Percentiles rank a stretch among this genome's conserved stretches.
Conservation (phyloP, 2,888 invertebrate species). For the Cantharis rustica region DNA sequence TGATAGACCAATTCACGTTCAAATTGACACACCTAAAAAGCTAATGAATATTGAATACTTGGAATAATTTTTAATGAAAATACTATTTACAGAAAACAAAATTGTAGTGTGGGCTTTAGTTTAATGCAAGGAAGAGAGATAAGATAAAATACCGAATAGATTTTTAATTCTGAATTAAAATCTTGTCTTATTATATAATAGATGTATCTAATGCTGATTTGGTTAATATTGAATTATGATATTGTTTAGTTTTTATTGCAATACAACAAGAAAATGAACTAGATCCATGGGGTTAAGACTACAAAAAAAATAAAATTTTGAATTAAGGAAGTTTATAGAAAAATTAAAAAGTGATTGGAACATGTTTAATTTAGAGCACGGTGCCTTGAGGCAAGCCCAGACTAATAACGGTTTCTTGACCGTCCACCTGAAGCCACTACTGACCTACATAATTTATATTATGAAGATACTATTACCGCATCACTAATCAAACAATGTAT, state of each 20-base stretch:
- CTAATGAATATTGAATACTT: background rate
- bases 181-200: background rate
- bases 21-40: slow-evolving; percentile 33
- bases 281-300: background rate
- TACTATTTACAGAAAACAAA: background rate
- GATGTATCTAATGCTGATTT: background rate
- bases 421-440: slow-evolving; percentile 46
- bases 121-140: background rate
- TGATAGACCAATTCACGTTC: slow-evolving; percentile 37
- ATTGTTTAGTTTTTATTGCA: background rate
- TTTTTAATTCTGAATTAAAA: background rate
- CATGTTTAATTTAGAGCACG: slow-evolving; percentile 50
- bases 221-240: background rate
- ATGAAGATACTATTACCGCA: background rate
- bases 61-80: background rate
- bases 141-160: background rate
- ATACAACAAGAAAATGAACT: background rate
- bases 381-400: slow-evolving; percentile 50
- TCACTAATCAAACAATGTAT: background rate
- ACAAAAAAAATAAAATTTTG: background rate
- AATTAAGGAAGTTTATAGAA: slow-evolving; percentile 25
- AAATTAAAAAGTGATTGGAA: slow-evolving; percentile 38
- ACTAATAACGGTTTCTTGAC: slow-evolving; percentile 55
- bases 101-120: background rate
- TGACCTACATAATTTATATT: slow-evolving; percentile 44